phyloP scores from a whole-genome alignment of 2,797 vertebrate genomes.

The Astyanax mexicanus region DNA sequence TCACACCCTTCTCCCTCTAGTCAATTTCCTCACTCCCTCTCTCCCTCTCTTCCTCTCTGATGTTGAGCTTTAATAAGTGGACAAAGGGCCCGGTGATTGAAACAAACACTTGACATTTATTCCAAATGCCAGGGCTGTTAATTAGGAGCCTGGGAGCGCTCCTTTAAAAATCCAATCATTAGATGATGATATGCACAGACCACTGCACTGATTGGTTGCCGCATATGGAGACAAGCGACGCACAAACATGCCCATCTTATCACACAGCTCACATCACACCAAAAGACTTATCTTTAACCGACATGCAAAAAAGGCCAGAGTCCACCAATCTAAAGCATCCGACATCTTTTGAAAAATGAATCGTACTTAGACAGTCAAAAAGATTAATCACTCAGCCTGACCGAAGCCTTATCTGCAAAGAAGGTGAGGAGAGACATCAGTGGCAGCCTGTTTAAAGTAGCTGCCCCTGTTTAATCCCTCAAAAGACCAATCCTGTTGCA shows the following conservation, averaged over 20 bases:
- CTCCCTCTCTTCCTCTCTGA: slow-evolving; percentile 14
- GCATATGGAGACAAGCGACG: neutral
- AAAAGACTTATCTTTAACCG: slow-evolving; percentile 18
- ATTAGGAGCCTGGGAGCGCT: slow-evolving; percentile 35
- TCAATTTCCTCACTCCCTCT: neutral
- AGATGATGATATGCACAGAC: slow-evolving; percentile 28
- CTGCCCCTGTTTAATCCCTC: neutral
- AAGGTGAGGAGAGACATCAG: neutral
- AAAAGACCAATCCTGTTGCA: neutral
- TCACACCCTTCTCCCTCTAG: neutral
- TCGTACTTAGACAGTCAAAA: neutral
- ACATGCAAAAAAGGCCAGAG: neutral
- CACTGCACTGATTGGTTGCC: slow-evolving; percentile 11
- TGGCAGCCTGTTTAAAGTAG: slow-evolving; percentile 5
- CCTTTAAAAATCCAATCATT: slow-evolving; percentile 43
- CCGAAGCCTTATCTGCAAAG: slow-evolving; percentile 15
- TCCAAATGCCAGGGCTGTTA: slow-evolving; percentile 52
- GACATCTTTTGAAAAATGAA: slow-evolving; percentile 6
- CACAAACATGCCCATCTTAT: slow-evolving; percentile 10
- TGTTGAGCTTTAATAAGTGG: slow-evolving; percentile 39
- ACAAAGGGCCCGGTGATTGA: slow-evolving; percentile 43
- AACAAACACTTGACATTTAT: slow-evolving; percentile 57
- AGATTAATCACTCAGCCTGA: slow-evolving; percentile 17
- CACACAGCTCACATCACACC: slow-evolving; percentile 6
- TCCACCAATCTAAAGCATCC: neutral